Evolutionary conservation across 2,797 vertebrate species (phyloP).

Genomic region (Cynodonichthys magdalenae): DNA sequence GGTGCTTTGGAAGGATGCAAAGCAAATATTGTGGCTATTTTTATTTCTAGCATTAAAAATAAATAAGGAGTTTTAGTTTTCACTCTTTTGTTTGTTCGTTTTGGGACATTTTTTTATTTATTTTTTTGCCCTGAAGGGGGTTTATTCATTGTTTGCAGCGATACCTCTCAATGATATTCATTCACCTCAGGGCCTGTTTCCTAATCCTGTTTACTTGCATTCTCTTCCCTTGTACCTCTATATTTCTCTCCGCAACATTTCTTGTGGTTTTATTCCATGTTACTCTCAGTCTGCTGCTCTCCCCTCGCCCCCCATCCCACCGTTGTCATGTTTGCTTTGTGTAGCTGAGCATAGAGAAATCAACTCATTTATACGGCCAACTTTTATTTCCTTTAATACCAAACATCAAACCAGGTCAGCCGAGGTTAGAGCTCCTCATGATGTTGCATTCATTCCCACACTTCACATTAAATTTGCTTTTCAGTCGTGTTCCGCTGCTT

Average conservation of each 20-base stretch:
- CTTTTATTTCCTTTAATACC: constrained; percentile 48
- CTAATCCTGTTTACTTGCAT: constrained; percentile 79
- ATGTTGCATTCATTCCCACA: constrained; percentile 32
- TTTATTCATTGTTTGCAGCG: constrained; percentile 73
- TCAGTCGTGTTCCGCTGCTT: constrained; percentile 18
- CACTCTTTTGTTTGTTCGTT: constrained; percentile 29
- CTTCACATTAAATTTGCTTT: constrained; percentile 32
- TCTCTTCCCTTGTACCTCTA: constrained; percentile 58
- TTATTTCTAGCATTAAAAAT: constrained; percentile 9
- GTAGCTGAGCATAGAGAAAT: constrained; percentile 43
- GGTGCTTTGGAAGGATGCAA: background rate
- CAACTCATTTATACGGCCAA: constrained; percentile 46
- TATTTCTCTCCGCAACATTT: constrained; percentile 74
- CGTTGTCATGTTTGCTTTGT: constrained; percentile 52
- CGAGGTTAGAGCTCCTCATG: constrained; percentile 28
- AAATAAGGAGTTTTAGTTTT: constrained; percentile 32
- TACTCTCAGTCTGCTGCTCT: constrained; percentile 51
- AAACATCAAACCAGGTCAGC: constrained; percentile 23
- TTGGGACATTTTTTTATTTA: constrained; percentile 9
- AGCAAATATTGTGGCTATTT: constrained; percentile 15
- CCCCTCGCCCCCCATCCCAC: constrained; percentile 18
- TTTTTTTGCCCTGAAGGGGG: constrained; percentile 36
- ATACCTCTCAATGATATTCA: constrained; percentile 68
- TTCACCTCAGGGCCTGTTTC: constrained; percentile 74
- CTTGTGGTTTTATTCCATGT: constrained; percentile 68